Conservation (phyloP, 2,888 invertebrate species). For the Mongoloraphidia duomilia region DNA sequence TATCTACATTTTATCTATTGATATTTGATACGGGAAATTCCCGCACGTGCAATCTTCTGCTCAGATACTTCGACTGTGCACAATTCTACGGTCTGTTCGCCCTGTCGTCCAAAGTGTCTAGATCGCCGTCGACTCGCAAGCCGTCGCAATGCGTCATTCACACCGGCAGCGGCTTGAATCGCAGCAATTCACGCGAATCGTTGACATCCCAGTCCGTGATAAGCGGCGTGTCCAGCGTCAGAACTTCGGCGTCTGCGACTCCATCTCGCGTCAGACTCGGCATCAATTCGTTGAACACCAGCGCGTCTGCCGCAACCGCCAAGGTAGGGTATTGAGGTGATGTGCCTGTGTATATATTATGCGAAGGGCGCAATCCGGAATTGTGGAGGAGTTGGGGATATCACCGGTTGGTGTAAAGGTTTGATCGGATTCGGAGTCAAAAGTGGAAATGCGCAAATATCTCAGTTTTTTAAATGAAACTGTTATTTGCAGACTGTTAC, state of each 20-base stretch:
- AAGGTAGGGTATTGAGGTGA: background rate
- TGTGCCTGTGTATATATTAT: too few species aligned
- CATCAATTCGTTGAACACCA: slow-evolving; percentile 45
- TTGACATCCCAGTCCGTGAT: slow-evolving; percentile 40
- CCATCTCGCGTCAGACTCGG: slow-evolving; percentile 67
- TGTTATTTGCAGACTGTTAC: too few species aligned
- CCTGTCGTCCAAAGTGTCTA: slow-evolving; percentile 77
- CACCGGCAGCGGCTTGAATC: slow-evolving; percentile 41
- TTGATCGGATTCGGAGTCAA: too few species aligned
- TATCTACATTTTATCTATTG: too few species aligned
- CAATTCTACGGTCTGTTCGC: slow-evolving; percentile 88
- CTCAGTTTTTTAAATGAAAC: too few species aligned
- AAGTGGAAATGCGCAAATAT: too few species aligned
- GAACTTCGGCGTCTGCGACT: slow-evolving; percentile 42
- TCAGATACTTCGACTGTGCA: slow-evolving; percentile 86
- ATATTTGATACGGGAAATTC: too few species aligned
- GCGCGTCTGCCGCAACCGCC: slow-evolving; percentile 39
- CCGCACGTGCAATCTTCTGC: slow-evolving; percentile 18
- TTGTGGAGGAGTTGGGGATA: too few species aligned
- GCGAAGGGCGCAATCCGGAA: too few species aligned
- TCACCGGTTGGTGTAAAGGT: too few species aligned
- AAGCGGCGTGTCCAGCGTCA: slow-evolving; percentile 30
- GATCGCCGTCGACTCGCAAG: slow-evolving; percentile 62
- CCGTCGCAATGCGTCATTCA: slow-evolving; percentile 48
- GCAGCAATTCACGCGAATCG: slow-evolving; percentile 74